Conservation (phyloP, 2,113 vertebrate species). For the Dunckerocampus dactyliophorus region DNA sequence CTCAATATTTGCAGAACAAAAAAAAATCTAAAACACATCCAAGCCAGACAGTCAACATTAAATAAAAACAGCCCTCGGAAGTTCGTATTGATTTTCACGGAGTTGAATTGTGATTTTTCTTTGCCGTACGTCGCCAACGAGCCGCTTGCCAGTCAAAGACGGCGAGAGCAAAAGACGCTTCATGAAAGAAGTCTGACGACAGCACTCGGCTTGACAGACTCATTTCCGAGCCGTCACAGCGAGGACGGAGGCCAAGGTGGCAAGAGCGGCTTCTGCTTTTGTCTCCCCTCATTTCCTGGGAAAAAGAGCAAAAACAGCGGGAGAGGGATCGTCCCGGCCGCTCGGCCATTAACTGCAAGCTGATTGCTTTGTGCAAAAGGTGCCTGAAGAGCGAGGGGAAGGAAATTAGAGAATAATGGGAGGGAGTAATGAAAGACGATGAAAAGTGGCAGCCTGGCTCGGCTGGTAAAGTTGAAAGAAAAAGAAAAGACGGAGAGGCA, state of each 20-base stretch:
- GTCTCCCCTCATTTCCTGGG: conserved; percentile 56
- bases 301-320: conserved; percentile 20
- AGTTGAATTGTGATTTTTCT: background rate
- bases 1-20: conserved; percentile 6
- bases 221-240: conserved; percentile 32
- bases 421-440: conserved; percentile 71
- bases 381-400: conserved; percentile 57
- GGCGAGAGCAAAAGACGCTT: too few relatives aligned
- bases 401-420: conserved; percentile 75
- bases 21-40: background rate
- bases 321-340: conserved; percentile 50
- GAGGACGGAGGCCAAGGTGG: conserved; percentile 16
- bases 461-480: conserved; percentile 39
- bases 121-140: too few relatives aligned
- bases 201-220: conserved; percentile 31
- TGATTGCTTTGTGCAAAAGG: conserved; percentile 71
- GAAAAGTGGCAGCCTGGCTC: conserved; percentile 65
- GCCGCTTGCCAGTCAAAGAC: too few relatives aligned
- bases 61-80: background rate
- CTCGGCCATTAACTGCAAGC: conserved; percentile 60
- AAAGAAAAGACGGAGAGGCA: conserved; percentile 19
- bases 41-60: background rate
- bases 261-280: conserved; percentile 34
- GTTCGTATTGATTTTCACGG: background rate
- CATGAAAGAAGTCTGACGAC: conserved; percentile 14